Base-by-base conservation (phyloP, 2,888 invertebrate genomes). In the Agrilus biguttatus region DNA sequence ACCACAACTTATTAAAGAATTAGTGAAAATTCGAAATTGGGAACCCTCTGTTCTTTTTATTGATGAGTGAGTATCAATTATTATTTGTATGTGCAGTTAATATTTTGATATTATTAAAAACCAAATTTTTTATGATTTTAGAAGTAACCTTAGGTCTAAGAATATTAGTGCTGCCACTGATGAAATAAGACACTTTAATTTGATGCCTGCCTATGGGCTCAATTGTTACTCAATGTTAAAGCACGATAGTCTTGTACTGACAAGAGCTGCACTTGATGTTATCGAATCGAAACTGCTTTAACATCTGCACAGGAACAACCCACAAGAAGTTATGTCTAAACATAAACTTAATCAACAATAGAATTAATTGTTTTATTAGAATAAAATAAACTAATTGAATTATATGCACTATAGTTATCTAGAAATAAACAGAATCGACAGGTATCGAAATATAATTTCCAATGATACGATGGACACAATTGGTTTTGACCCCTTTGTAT, bases 191-290 rank as follows among this genome's bases (percentile, higher is more conserved):
- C 84, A 89, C 59, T 77, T 92, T 33, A 97, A 90, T 65, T 69
- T 96, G 19, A 92, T 98, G 90, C 98, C 98, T 8, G 81, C 82
- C 0, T 97, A 93, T 69, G 90, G 91, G 57, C 71, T 98, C n/a
- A 98, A 98, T 71, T 92, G 95, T 0, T 86, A 84, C 68, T 93
- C 95, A 33, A 93, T 98, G 88, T 63, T 98, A 48, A 98, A 98
- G 68, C 89, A 97, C 65, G 85, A 90, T 48, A 96, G 95, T 0
- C 67, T 98, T 8, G 81, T 97, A 5, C 62, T 97, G 3, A 93
- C 95, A 0, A 68, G 82, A 49, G 74, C 78, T 37, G 95, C 96
- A 0, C 78, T 88, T 1, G 83, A 91, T 55, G 75, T 74, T 57
- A 78, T 97, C 49, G 91, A 96, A 67, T 78, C 84, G 40, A 80